These are phyloP conservation scores for Anarsia innoxiella DNA, from an alignment of 2,888 invertebrate genomes.

Conservation along the genomic window DNA sequence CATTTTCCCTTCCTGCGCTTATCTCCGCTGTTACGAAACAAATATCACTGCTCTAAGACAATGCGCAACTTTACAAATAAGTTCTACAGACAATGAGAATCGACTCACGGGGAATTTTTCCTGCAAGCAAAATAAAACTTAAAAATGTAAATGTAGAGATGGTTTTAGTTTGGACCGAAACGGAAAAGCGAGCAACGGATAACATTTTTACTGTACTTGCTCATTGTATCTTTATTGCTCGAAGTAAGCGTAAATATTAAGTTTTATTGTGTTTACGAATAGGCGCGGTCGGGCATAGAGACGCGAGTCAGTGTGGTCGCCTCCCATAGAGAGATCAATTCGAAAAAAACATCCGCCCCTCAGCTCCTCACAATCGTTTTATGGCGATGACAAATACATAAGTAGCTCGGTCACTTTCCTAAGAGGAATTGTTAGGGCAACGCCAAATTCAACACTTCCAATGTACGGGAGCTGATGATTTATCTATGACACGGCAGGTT, in stretches of 20 bases:
- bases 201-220: slow-evolving; percentile 49
- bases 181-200: slow-evolving; percentile 35
- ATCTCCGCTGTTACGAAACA: slow-evolving; percentile 51
- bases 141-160: slow-evolving; percentile 18
- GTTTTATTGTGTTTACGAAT: slow-evolving; percentile 71
- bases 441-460: slow-evolving; percentile 64
- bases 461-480: slow-evolving; percentile 51
- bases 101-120: slow-evolving; percentile 19
- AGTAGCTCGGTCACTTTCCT: slow-evolving; percentile 35
- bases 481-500: slow-evolving; percentile 56
- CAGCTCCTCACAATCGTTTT: slow-evolving; percentile 49
- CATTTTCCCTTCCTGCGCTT: slow-evolving; percentile 46
- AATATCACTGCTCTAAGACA: slow-evolving; percentile 55
- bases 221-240: slow-evolving; percentile 66
- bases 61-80: slow-evolving; percentile 62
- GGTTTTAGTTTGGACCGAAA: slow-evolving; percentile 12
- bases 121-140: background rate
- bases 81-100: slow-evolving; percentile 39
- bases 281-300: slow-evolving; percentile 47
- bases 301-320: slow-evolving; percentile 59
- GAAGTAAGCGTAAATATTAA: slow-evolving; percentile 65
- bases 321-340: slow-evolving; percentile 50
- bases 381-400: slow-evolving; percentile 58
- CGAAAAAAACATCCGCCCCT: slow-evolving; percentile 52
- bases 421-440: slow-evolving; percentile 45